Evolutionary conservation across 2,888 invertebrate species (phyloP).

Genomic region (Microdon myrmicae): DNA sequence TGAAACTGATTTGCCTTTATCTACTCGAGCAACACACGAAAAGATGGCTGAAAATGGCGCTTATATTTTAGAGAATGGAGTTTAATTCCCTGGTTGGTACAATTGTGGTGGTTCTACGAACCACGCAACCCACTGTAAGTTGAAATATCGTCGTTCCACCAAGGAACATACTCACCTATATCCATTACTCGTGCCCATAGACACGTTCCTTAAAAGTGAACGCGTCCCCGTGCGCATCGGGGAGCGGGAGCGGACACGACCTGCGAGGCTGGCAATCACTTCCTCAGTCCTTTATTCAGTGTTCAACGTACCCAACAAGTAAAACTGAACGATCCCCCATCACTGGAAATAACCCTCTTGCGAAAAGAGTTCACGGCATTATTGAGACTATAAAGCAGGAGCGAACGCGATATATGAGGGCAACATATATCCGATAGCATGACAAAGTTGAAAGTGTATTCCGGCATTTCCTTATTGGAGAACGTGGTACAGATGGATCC

Average conservation of each 20-base stretch:
- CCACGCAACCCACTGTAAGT: too few relatives aligned
- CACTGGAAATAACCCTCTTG: slow-evolving; percentile 81
- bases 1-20: slow-evolving; percentile 72
- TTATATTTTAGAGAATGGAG: slow-evolving; percentile 94
- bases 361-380: slow-evolving; percentile 77
- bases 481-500: slow-evolving; percentile 86
- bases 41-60: slow-evolving; percentile 88
- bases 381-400: slow-evolving; percentile 77
- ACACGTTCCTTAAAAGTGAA: too few relatives aligned
- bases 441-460: slow-evolving; percentile 96
- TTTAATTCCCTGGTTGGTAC: slow-evolving; percentile 96
- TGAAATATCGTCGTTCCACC: too few relatives aligned
- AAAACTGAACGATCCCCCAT: slow-evolving; percentile 79
- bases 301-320: slow-evolving; percentile 84
- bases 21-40: slow-evolving; percentile 87
- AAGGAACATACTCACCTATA: too few relatives aligned
- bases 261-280: slow-evolving; percentile 82
- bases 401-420: slow-evolving; percentile 86
- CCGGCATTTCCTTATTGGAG: slow-evolving; percentile 96
- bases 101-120: too few relatives aligned
- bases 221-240: too few relatives aligned
- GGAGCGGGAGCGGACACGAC: too few relatives aligned
- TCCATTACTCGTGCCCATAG: too few relatives aligned
- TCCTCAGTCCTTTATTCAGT: slow-evolving; percentile 87
- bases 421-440: slow-evolving; percentile 91